Conservation (phyloP, 2,797 vertebrate species). For the Pampus argenteus region DNA sequence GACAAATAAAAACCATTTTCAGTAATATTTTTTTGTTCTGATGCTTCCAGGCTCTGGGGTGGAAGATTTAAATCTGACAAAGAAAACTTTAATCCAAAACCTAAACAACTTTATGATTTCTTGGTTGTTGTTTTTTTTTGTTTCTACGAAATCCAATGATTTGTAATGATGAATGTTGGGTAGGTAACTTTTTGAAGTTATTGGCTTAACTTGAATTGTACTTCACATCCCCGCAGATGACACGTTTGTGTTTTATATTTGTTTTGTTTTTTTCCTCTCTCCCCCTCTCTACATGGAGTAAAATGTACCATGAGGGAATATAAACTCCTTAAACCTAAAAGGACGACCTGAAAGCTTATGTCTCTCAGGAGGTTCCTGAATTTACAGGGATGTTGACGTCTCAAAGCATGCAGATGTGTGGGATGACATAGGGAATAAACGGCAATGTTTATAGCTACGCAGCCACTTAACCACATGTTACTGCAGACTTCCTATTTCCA, state of each 20-base stretch:
- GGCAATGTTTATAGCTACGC: conserved; percentile 16
- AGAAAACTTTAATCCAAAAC: not conserved
- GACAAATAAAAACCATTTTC: conserved; percentile 94
- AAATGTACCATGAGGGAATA: conserved; percentile 6
- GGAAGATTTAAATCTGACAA: conserved; percentile 36
- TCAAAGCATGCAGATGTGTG: conserved; percentile 16
- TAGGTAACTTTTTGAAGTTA: not conserved
- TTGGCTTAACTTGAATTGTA: not conserved
- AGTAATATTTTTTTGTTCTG: conserved; percentile 76
- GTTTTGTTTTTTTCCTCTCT: not conserved
- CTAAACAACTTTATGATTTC: not conserved
- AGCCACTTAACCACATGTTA: conserved; percentile 28
- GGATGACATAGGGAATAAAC: conserved; percentile 19
- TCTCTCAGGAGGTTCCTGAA: not conserved
- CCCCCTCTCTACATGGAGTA: not conserved
- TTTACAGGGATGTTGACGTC: conserved; percentile 4
- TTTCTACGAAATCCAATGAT: no score
- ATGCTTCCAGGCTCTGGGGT: conserved; percentile 69
- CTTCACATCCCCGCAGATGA: not conserved
- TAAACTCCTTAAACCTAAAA: conserved; percentile 23
- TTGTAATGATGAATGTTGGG: conserved; percentile 5
- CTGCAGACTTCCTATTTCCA: conserved; percentile 24
- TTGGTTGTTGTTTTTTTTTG: no score
- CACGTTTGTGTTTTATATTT: conserved; percentile 4
- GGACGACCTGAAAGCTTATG: not conserved